Conservation (phyloP, 2,797 vertebrate species). For the Anguilla marmorata region DNA sequence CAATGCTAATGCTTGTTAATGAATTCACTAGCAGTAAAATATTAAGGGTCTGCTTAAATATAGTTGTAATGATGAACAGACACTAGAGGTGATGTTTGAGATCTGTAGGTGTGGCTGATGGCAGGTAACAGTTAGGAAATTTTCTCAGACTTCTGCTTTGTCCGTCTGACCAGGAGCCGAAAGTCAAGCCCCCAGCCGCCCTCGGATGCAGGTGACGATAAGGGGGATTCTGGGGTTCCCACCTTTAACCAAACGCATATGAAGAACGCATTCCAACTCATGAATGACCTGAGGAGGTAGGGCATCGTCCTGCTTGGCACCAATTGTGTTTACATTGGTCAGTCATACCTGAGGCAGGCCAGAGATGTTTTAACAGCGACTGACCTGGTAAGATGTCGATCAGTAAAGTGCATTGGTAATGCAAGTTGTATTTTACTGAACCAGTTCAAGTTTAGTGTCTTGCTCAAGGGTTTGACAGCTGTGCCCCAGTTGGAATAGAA, state of each 20-base stretch:
- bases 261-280: constrained; percentile 93
- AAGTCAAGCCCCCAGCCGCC: constrained; percentile 69
- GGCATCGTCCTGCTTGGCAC: constrained; percentile 19
- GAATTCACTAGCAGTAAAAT: not conserved
- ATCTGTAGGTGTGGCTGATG: not conserved
- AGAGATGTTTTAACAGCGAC: not conserved
- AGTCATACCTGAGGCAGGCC: not conserved
- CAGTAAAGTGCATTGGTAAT: too few relatives aligned
- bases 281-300: constrained; percentile 93
- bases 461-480: too few relatives aligned
- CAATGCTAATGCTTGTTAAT: not conserved
- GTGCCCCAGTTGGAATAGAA: too few relatives aligned
- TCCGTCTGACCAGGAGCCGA: constrained; percentile 63
- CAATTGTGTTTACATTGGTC: not conserved
- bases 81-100: not conserved
- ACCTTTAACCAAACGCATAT: constrained; percentile 88
- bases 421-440: too few relatives aligned
- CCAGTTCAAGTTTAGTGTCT: too few relatives aligned
- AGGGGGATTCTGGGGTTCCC: constrained; percentile 75
- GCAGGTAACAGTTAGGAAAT: not conserved
- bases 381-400: not conserved
- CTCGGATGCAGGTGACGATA: constrained; percentile 77
- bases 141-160: not conserved
- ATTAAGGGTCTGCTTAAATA: not conserved
- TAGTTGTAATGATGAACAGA: not conserved